Evolutionary conservation across 2,113 vertebrate species (phyloP).

Genomic region (Salvelinus fontinalis): DNA sequence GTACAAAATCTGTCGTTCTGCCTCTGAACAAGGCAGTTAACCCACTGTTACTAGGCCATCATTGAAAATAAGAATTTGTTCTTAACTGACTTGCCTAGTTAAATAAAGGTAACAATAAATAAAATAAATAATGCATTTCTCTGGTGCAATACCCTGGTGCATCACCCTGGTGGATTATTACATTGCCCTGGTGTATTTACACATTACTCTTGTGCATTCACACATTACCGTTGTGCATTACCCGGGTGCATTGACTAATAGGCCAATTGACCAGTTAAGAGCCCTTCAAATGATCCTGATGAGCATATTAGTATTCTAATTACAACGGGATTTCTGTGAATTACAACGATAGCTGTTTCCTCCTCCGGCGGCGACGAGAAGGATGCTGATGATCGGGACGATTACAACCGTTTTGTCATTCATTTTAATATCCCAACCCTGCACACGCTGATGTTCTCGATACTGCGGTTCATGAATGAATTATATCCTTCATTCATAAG

Average conservation of each 20-base stretch:
- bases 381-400: constrained; percentile 15
- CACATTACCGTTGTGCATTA: background rate
- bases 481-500: constrained; percentile 16
- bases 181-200: no score
- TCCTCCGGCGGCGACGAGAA: background rate
- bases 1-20: no score
- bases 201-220: no score
- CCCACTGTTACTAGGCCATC: no score
- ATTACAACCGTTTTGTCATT: constrained; percentile 25
- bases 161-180: no score
- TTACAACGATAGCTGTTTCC: constrained; percentile 19
- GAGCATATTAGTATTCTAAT: constrained; percentile 35
- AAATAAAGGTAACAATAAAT: no score
- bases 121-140: background rate
- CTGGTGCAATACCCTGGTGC: no score
- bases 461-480: constrained; percentile 25
- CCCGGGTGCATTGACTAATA: constrained; percentile 16
- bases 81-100: no score
- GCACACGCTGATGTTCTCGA: constrained; percentile 20
- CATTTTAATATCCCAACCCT: constrained; percentile 19
- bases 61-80: no score
- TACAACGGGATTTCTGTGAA: constrained; percentile 36
- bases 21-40: no score
- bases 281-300: constrained; percentile 23
- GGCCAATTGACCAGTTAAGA: constrained; percentile 38